phyloP scores from a whole-genome alignment of 1,140 invertebrate species.

The Pantala flavescens region DNA sequence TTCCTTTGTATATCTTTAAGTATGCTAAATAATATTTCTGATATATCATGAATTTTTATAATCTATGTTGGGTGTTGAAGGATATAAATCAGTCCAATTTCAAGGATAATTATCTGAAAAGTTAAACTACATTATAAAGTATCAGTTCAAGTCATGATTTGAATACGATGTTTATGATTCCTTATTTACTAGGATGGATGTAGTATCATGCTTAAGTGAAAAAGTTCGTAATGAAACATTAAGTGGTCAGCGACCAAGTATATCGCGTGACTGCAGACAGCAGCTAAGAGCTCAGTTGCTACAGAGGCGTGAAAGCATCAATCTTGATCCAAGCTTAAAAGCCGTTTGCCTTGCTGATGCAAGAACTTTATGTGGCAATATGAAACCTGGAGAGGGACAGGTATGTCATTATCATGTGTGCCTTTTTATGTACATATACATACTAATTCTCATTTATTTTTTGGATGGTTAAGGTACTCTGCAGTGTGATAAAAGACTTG shows the following conservation, averaged over 20 bases:
- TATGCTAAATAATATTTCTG: neutral
- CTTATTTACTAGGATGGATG: conserved; percentile 52
- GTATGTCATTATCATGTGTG: conserved; percentile 48
- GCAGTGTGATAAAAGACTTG: too few relatives aligned
- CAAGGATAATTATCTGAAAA: too few relatives aligned
- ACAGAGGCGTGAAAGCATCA: conserved; percentile 75
- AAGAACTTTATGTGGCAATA: conserved; percentile 55
- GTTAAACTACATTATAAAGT: too few relatives aligned
- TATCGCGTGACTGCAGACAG: conserved; percentile 75
- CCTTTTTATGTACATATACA: conserved; percentile 11
- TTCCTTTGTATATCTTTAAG: too few relatives aligned
- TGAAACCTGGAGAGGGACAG: conserved; percentile 65
- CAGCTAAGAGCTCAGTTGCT: conserved; percentile 81
- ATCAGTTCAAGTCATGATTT: too few relatives aligned
- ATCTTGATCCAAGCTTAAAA: conserved; percentile 71
- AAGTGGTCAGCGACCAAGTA: conserved; percentile 57
- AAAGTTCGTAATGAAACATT: conserved; percentile 83
- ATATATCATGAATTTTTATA: neutral
- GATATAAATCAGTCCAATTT: too few relatives aligned
- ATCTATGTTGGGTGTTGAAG: neutral
- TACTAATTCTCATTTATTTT: neutral
- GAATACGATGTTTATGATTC: too few relatives aligned
- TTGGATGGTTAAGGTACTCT: too few relatives aligned
- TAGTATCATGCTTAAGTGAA: conserved; percentile 84
- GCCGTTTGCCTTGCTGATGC: conserved; percentile 67